Evolutionary conservation across 2,797 vertebrate genomes (phyloP).

Genomic region (Salmo trutta): DNA sequence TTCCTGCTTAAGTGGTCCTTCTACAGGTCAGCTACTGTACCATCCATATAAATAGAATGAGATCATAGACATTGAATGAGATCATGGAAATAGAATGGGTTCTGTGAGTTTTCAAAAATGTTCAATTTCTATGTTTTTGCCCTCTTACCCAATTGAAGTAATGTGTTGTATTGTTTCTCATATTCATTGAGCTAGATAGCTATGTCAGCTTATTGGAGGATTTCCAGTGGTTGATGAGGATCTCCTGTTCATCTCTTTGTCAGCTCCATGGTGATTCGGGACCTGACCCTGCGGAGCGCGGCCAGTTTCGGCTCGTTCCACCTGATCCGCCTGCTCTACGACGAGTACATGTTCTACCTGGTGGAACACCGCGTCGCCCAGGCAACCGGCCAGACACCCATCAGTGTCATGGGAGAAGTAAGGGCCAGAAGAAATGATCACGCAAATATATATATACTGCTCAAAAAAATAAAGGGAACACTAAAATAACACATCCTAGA

Average conservation of each 20-base stretch:
- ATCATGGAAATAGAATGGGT: too few relatives aligned
- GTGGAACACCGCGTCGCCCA: constrained; percentile 97
- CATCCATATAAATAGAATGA: neutral
- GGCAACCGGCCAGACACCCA: constrained; percentile 93
- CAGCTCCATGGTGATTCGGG: constrained; percentile 99
- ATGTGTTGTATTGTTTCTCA: neutral
- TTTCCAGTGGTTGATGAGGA: neutral
- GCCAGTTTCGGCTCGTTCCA: constrained; percentile 99
- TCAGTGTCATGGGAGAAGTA: constrained; percentile 98
- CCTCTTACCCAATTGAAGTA: neutral
- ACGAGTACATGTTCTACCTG: constrained; percentile 99
- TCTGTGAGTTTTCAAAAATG: too few relatives aligned
- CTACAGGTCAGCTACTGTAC: constrained; percentile 81
- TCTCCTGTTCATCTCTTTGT: neutral
- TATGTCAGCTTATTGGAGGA: neutral
- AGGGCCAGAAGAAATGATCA: constrained; percentile 21
- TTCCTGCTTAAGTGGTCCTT: constrained; percentile 99
- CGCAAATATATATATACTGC: too few relatives aligned
- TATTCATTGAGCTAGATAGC: neutral
- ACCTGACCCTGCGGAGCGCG: constrained; percentile 95
- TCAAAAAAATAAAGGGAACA: too few relatives aligned
- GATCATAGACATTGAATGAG: neutral
- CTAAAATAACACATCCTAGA: too few relatives aligned
- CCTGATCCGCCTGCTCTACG: constrained; percentile 95
- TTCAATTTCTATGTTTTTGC: too few relatives aligned